Evolutionary conservation across 2,797 vertebrate genomes (phyloP).

Genomic region (Bovichtus variegatus): DNA sequence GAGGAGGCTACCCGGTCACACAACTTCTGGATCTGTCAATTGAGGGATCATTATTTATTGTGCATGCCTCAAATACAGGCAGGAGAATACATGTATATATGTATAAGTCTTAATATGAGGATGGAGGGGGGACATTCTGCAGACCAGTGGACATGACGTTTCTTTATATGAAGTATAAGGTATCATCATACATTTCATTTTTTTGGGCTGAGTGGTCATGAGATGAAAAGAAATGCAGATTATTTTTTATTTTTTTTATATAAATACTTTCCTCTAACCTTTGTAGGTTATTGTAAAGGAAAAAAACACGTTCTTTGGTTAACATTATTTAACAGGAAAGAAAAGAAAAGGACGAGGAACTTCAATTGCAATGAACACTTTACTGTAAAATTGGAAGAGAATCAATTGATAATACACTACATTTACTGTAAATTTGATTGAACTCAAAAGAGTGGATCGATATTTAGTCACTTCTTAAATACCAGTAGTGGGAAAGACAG

Average conservation of each 20-base stretch:
- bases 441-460: background rate
- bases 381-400: background rate
- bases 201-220: background rate
- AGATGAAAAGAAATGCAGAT: background rate
- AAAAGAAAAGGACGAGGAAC: background rate
- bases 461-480: background rate
- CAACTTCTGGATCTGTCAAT: conserved; percentile 94
- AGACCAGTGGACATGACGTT: background rate
- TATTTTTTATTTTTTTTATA: no score
- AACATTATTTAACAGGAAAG: no score
- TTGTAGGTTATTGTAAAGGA: background rate
- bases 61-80: background rate
- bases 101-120: background rate
- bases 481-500: background rate
- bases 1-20: conserved; percentile 97
- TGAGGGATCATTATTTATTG: background rate
- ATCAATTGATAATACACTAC: background rate
- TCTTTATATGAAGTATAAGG: background rate
- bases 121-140: background rate
- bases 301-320: background rate
- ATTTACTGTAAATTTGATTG: background rate
- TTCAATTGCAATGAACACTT: background rate
- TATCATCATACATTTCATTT: background rate
- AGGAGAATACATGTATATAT: background rate
- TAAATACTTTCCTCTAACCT: background rate